phyloP scores from a whole-genome alignment of 2,113 vertebrate genomes.

The Tachysurus fulvidraco region DNA sequence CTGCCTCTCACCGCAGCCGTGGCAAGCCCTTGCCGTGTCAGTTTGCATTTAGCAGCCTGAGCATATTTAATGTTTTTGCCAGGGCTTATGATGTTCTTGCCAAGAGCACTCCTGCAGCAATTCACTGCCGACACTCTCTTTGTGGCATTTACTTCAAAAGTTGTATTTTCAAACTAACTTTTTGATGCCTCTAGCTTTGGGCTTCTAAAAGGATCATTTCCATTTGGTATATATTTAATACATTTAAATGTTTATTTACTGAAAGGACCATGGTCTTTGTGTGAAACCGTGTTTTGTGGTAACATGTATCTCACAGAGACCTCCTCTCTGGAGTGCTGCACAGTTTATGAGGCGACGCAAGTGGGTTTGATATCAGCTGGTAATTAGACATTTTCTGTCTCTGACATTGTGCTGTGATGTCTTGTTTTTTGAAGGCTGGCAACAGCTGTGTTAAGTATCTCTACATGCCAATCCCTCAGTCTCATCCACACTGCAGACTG shows the following conservation, averaged over 20 bases:
- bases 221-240: constrained; percentile 70
- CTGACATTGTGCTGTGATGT: constrained; percentile 48
- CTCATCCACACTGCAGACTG: constrained; percentile 23
- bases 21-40: constrained; percentile 79
- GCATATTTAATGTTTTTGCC: constrained; percentile 83
- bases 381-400: constrained; percentile 49
- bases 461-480: constrained; percentile 31
- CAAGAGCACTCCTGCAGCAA: constrained; percentile 85
- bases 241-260: constrained; percentile 58
- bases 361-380: constrained; percentile 34
- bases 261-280: constrained; percentile 52
- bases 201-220: constrained; percentile 71
- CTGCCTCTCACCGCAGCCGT: constrained; percentile 70
- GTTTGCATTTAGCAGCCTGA: constrained; percentile 84
- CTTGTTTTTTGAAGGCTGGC: constrained; percentile 55
- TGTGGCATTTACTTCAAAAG: constrained; percentile 82
- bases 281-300: neutral
- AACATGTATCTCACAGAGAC: constrained; percentile 15
- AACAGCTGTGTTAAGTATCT: constrained; percentile 44
- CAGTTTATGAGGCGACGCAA: constrained; percentile 20
- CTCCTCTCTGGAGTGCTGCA: constrained; percentile 32
- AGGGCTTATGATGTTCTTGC: constrained; percentile 85
- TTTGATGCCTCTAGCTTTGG: constrained; percentile 71
- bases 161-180: constrained; percentile 73
- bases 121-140: constrained; percentile 73